A percentile compares a stretch with the other conserved stretches of the same genome.
These are phyloP conservation scores for Danionella dracula DNA, from an alignment of 2,797 vertebrate species.

Conservation along the genomic window DNA sequence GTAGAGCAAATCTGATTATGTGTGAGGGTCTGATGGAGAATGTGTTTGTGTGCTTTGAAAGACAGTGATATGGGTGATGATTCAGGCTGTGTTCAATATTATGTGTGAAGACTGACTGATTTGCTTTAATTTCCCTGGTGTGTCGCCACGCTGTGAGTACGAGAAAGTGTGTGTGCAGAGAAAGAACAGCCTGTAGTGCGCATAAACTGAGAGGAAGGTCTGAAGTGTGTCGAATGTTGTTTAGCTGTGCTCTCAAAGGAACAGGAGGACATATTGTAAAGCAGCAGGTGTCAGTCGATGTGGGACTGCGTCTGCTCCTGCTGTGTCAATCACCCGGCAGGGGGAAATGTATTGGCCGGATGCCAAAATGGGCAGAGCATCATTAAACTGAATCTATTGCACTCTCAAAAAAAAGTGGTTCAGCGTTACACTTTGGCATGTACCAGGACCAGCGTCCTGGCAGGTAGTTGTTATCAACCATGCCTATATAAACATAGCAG, in stretches of 20 bases:
- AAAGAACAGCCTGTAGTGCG: constrained; percentile 37
- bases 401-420: too few species aligned
- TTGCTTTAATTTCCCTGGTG: constrained; percentile 40
- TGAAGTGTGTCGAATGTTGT: constrained; percentile 64
- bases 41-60: not conserved
- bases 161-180: not conserved
- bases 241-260: constrained; percentile 50
- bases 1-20: not conserved
- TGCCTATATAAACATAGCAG: too few species aligned
- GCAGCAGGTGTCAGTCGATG: constrained; percentile 67
- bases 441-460: too few species aligned
- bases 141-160: constrained; percentile 4
- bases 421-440: too few species aligned
- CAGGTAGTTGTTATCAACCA: too few species aligned
- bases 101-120: constrained; percentile 42
- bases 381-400: too few species aligned
- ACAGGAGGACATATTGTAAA: constrained; percentile 70
- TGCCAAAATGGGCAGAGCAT: constrained; percentile 56
- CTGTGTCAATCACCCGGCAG: constrained; percentile 45
- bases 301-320: constrained; percentile 52
- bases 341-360: constrained; percentile 57
- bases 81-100: constrained; percentile 30
- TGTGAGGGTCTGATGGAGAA: constrained; percentile 4
- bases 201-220: not conserved
- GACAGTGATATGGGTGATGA: constrained; percentile 8